Evolutionary conservation across 2,888 invertebrate genomes (phyloP), one percentile per base, ranked within the genome.

Genomic region (Petrolisthes manimaculis): DNA sequence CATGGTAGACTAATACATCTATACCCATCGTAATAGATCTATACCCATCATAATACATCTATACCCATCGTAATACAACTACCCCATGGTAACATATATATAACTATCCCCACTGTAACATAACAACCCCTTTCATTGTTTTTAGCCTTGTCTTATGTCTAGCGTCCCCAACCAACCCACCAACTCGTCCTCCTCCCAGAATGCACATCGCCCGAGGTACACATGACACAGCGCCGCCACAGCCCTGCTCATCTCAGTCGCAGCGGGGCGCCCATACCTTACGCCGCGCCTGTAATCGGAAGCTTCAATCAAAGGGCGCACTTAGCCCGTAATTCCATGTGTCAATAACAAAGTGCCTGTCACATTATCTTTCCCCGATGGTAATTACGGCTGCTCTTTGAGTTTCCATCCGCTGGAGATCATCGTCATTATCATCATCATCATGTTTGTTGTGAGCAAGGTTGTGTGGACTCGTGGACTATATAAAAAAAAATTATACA

Each of bases 291-390:
- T 18, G 18, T 88, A 88, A 88, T 88, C 88, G 88, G 88, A 88
- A 88, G 84, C 81, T 84, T 88, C 88, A 84, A 81, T 88, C 88
- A 88, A 80, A 75, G 61, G 21, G 81, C 84, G 79, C 80, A 71
- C n/a, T 71, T 88, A 84, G 81, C 21, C 75, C 67, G 84, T 88
- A 88, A 88, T 84, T 88, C 79, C 84, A 84, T 80, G 88, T 88
- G 88, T 81, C 88, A 88, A 88, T 88, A 84, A 88, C 88, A 88
- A 88, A 88, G 88, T 88, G 74, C 84, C 88, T 81, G 88, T 84
- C 88, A 74, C 74, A 88, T 88, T 88, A 88, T 84, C 88, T 84
- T 81, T 79, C 74, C 75, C 75, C 56, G 54, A 21, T 37, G 74
- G 87, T 83, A 87, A 87, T 83, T 83, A 75, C 82, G 83, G 77